phyloP scores from a whole-genome alignment of 2,888 invertebrate species.

The Clusia tigrina region DNA sequence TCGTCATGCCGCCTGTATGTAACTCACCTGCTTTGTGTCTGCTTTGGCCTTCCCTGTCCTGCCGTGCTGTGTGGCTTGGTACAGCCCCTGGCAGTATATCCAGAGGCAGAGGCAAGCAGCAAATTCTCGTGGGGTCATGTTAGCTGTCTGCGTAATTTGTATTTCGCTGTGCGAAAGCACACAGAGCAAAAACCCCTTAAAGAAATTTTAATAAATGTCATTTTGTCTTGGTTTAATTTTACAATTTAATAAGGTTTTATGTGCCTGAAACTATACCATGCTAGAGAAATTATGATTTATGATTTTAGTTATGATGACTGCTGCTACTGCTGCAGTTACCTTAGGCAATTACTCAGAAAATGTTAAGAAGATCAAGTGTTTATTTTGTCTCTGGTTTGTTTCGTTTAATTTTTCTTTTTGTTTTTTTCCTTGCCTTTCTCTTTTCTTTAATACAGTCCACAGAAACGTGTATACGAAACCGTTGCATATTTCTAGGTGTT shows the following conservation, averaged over 20 bases:
- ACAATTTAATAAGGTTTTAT: constrained; percentile 53
- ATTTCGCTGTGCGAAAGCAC: neutral
- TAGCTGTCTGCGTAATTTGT: constrained; percentile 35
- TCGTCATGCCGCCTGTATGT: constrained; percentile 34
- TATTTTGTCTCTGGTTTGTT: no score
- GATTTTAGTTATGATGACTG: constrained; percentile 44
- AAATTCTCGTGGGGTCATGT: constrained; percentile 3
- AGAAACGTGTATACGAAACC: constrained; percentile 19
- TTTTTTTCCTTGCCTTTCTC: constrained; percentile 32
- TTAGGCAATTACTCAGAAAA: constrained; percentile 59
- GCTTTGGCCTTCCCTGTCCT: neutral
- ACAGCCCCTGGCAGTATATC: neutral
- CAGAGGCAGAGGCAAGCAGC: neutral
- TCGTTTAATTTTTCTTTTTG: no score
- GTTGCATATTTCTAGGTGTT: constrained; percentile 37
- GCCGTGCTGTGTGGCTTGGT: neutral
- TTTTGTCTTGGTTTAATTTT: constrained; percentile 45
- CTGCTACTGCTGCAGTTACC: constrained; percentile 28
- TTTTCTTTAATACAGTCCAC: neutral
- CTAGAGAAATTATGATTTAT: constrained; percentile 49
- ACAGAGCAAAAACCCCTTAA: constrained; percentile 27
- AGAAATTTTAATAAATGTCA: constrained; percentile 40
- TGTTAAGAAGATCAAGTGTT: no score
- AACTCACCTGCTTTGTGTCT: neutral
- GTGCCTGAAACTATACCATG: constrained; percentile 50